These are phyloP conservation scores for Columba guinea DNA, from an alignment of 2,797 vertebrate species.

Conservation along the genomic window DNA sequence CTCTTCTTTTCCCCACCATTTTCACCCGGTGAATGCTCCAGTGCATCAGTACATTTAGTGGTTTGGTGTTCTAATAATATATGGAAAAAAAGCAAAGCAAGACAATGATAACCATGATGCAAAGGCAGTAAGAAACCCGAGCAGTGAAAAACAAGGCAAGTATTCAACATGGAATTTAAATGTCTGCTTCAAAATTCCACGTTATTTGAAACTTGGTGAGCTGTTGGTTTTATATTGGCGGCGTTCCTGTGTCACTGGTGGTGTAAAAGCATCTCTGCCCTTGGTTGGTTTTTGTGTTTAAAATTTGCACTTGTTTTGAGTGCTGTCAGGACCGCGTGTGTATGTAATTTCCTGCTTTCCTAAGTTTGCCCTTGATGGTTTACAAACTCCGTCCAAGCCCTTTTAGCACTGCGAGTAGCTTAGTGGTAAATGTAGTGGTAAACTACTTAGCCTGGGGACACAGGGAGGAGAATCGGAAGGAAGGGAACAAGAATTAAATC, in stretches of 20 bases:
- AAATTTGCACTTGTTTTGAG: neutral
- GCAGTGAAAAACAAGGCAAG: neutral
- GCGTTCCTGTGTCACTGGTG: neutral
- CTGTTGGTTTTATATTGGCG: rapidly evolving
- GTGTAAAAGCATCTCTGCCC: neutral
- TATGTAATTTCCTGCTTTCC: neutral
- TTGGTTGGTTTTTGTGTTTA: neutral
- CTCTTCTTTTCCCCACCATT: neutral
- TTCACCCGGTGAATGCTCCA: neutral
- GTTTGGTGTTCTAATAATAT: neutral
- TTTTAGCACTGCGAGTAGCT: neutral
- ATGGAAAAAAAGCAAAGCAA: neutral
- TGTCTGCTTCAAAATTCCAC: neutral
- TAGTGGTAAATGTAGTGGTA: neutral
- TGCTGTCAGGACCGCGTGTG: neutral
- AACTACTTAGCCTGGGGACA: neutral
- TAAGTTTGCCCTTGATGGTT: neutral
- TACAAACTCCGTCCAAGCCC: neutral
- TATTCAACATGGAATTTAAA: neutral
- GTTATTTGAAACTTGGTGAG: neutral
- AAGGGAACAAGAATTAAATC: neutral
- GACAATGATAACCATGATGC: neutral
- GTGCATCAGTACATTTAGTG: neutral
- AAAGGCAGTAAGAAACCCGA: neutral
- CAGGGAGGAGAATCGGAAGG: neutral